phyloP scores from a whole-genome alignment of 1,140 invertebrate genomes.

The Calycopis cecrops region DNA sequence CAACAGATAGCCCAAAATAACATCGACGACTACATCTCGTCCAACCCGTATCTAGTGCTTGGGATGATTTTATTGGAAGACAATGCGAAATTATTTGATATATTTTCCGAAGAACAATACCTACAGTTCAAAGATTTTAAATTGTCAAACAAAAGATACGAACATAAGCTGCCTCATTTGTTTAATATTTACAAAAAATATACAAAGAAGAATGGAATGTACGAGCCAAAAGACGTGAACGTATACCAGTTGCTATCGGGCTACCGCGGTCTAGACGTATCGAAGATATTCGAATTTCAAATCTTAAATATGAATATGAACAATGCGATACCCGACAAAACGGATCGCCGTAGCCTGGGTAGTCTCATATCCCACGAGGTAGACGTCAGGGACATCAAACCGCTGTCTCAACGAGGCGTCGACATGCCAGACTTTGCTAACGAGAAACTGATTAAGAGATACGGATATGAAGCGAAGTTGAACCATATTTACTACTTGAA shows the following conservation, averaged over 20 bases:
- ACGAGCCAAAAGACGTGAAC: conserved; percentile 68
- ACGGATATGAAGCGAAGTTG: conserved; percentile 77
- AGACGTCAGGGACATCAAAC: conserved; percentile 47
- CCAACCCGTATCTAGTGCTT: conserved; percentile 62
- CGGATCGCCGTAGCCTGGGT: conserved; percentile 64
- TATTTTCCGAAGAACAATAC: conserved; percentile 61
- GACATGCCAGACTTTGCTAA: conserved; percentile 77
- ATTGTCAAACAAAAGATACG: conserved; percentile 58
- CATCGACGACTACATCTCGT: conserved; percentile 61
- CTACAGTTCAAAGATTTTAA: conserved; percentile 65
- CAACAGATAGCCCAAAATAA: conserved; percentile 63
- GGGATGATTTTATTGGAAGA: conserved; percentile 68
- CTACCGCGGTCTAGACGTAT: conserved; percentile 75
- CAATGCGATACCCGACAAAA: conserved; percentile 46
- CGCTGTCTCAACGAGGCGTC: conserved; percentile 53
- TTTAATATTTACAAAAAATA: conserved; percentile 64
- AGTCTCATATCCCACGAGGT: conserved; percentile 54
- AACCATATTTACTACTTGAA: conserved; percentile 80
- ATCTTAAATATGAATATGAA: conserved; percentile 57
- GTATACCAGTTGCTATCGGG: conserved; percentile 77
- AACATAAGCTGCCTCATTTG: conserved; percentile 66
- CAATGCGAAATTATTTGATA: conserved; percentile 63
- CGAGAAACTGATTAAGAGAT: conserved; percentile 74
- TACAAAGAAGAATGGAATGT: conserved; percentile 43
- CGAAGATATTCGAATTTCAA: conserved; percentile 76